phyloP scores from a whole-genome alignment of 2,888 invertebrate species.

The Philereme transversata region DNA sequence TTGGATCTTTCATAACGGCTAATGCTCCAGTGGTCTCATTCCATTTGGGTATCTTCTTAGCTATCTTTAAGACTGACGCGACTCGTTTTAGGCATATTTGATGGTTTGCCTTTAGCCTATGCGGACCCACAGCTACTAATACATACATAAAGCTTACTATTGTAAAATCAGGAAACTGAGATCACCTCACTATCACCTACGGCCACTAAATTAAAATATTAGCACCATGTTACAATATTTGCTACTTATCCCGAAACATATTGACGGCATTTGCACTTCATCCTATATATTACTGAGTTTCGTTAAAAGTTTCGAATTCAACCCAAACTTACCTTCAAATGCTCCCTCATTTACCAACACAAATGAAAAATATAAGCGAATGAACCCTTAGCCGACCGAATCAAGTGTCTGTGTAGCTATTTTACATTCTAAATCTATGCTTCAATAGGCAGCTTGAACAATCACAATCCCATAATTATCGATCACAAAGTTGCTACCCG shows the following conservation, averaged over 20 bases:
- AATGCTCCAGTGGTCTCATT: too few relatives aligned
- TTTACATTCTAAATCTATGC: slow-evolving; percentile 38
- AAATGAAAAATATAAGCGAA: not conserved
- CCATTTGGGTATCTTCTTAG: too few relatives aligned
- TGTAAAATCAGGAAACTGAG: not conserved
- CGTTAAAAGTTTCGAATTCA: too few relatives aligned
- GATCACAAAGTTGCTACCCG: slow-evolving; percentile 50
- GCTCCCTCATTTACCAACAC: slow-evolving; percentile 15
- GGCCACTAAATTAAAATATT: slow-evolving; percentile 9
- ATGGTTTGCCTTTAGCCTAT: too few relatives aligned
- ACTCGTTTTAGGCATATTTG: too few relatives aligned
- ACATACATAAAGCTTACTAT: too few relatives aligned
- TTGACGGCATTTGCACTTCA: not conserved
- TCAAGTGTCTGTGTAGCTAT: slow-evolving; percentile 22
- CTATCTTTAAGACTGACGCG: too few relatives aligned
- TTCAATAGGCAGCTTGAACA: slow-evolving; percentile 52
- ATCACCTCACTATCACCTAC: not conserved
- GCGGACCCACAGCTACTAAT: too few relatives aligned
- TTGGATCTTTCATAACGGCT: too few relatives aligned
- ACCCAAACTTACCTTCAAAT: slow-evolving; percentile 9
- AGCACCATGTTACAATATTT: slow-evolving; percentile 23
- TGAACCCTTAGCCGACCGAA: slow-evolving; percentile 1
- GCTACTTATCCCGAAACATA: slow-evolving; percentile 35
- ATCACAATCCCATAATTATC: slow-evolving; percentile 52
- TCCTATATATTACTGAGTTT: too few relatives aligned